Percentiles rank a stretch among this genome's conserved stretches.
These are phyloP conservation scores for Xestia c-nigrum DNA, from an alignment of 2,888 invertebrate species.

Conservation along the genomic window DNA sequence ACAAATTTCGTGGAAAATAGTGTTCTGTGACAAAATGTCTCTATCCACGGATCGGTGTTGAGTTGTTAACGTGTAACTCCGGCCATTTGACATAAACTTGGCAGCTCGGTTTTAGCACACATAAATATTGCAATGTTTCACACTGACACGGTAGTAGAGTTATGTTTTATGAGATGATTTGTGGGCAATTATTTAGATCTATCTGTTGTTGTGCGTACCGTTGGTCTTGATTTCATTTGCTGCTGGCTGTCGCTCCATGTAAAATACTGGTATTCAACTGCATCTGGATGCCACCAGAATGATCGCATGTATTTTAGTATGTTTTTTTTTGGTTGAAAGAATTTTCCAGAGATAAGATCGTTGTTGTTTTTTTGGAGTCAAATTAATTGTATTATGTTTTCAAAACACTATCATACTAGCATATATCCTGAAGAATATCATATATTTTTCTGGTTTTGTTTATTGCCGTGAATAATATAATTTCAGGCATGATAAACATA, in stretches of 20 bases:
- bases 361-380: no score
- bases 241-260: not conserved
- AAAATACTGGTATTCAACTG: not conserved
- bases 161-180: not conserved
- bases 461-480: no score
- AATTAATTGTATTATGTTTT: no score
- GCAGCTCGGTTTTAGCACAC: constrained; percentile 27
- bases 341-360: no score
- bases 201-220: not conserved
- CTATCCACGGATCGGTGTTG: constrained; percentile 18
- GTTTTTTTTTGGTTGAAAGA: no score
- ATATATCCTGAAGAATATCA: no score
- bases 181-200: constrained; percentile 9
- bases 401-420: no score
- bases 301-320: no score
- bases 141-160: constrained; percentile 11
- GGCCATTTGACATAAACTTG: constrained; percentile 15
- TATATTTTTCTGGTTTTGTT: no score
- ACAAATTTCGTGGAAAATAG: not conserved
- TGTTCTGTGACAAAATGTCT: constrained; percentile 28
- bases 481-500: no score
- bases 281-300: no score
- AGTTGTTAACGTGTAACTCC: constrained; percentile 8
- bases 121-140: constrained; percentile 11
- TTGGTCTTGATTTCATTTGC: not conserved